A percentile compares a stretch with the other conserved stretches of the same genome.
phyloP scores from a whole-genome alignment of 2,888 invertebrate genomes.

The Nowickia ferox region DNA sequence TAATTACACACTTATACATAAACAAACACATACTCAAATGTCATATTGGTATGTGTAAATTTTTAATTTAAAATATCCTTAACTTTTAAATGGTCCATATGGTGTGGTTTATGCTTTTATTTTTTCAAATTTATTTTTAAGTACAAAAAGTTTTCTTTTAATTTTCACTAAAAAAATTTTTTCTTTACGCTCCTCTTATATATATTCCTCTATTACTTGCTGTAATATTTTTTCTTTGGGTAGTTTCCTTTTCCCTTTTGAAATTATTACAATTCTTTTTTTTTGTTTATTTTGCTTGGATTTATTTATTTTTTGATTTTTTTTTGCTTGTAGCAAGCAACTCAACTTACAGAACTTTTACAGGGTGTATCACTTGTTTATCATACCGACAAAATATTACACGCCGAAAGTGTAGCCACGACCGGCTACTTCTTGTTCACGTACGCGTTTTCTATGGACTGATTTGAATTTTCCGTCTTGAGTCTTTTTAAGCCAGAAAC shows the following conservation, averaged over 20 bases:
- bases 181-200: conserved; percentile 30
- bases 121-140: conserved; percentile 15
- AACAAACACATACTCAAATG: conserved; percentile 27
- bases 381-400: conserved; percentile 84
- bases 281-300: conserved; percentile 47
- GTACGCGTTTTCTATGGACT: conserved; percentile 84
- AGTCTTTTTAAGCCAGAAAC: conserved; percentile 67
- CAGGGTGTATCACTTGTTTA: conserved; percentile 84
- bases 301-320: conserved; percentile 66
- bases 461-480: conserved; percentile 80
- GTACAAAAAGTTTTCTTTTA: conserved; percentile 30
- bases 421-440: conserved; percentile 84
- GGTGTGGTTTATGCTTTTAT: conserved; percentile 31
- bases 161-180: conserved; percentile 39
- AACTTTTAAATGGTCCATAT: conserved; percentile 67
- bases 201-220: conserved; percentile 17
- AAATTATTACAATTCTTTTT: conserved; percentile 40
- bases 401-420: conserved; percentile 83
- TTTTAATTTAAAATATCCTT: conserved; percentile 59
- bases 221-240: conserved; percentile 8
- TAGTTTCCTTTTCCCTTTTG: conserved; percentile 42
- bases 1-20: conserved; percentile 27
- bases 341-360: conserved; percentile 83
- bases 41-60: conserved; percentile 41
- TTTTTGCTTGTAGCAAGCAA: conserved; percentile 67